phyloP scores from a whole-genome alignment of 37 sponge, comb jelly and placozoan species.

The Hormiphora californensis region DNA sequence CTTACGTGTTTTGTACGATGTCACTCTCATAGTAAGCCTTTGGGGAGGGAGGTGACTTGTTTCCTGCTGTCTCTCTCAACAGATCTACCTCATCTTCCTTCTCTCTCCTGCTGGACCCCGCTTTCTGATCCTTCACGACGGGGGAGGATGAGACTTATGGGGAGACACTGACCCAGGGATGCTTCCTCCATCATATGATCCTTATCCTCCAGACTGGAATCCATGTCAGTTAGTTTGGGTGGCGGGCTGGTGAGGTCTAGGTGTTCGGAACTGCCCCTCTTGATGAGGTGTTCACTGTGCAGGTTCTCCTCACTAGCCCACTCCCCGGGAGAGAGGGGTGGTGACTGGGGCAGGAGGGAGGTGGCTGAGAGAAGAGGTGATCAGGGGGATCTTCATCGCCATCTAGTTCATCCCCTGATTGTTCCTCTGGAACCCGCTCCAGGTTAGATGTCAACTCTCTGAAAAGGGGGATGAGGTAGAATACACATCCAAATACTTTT shows the following conservation, averaged over 20 bases:
- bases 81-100: background rate
- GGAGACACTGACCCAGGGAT: no score
- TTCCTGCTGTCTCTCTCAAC: no score
- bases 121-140: no score
- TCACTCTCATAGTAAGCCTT: background rate
- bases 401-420: no score
- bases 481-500: no score
- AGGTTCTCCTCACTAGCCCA: background rate
- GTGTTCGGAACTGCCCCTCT: slow-evolving; percentile 31
- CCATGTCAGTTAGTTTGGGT: background rate
- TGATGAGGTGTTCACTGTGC: background rate
- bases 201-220: background rate
- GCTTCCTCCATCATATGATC: background rate
- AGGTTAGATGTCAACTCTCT: no score
- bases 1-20: background rate
- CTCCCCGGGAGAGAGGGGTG: slow-evolving; percentile 18
- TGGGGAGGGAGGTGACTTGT: background rate
- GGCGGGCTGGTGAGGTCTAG: background rate
- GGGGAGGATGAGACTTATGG: no score
- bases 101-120: background rate
- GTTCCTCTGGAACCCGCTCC: no score
- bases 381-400: no score
- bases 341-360: background rate
- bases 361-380: background rate
- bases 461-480: no score